phyloP scores from a whole-genome alignment of 2,888 invertebrate species.

The Ernsta delagoae region DNA sequence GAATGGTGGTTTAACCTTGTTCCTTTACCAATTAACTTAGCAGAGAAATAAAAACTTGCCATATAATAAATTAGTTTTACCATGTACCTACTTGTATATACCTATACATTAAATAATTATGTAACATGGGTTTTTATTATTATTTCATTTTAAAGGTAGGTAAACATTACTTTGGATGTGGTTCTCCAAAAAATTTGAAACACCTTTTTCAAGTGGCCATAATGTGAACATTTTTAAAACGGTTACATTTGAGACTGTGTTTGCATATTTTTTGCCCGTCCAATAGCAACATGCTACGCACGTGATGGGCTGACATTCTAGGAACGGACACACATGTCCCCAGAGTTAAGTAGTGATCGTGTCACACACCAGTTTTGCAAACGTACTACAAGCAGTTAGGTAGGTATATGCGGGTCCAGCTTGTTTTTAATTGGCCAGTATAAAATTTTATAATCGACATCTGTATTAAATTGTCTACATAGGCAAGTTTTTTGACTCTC shows the following conservation, averaged over 20 bases:
- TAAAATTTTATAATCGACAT: conserved; percentile 47
- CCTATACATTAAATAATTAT: no score
- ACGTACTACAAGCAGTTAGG: conserved; percentile 35
- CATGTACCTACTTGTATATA: no score
- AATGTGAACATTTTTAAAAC: conserved; percentile 3
- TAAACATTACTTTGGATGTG: no score
- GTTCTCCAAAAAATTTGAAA: background rate
- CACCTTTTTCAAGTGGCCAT: conserved; percentile 6
- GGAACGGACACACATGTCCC: conserved; percentile 71
- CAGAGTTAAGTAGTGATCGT: conserved; percentile 40
- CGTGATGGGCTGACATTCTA: conserved; percentile 67
- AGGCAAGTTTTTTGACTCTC: conserved; percentile 15
- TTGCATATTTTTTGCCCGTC: conserved; percentile 57
- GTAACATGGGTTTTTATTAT: no score
- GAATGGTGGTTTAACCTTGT: no score
- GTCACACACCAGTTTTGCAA: conserved; percentile 49
- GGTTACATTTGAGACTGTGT: conserved; percentile 24
- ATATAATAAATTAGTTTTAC: no score
- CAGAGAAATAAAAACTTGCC: background rate
- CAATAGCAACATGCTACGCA: conserved; percentile 61
- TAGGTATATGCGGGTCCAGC: conserved; percentile 52
- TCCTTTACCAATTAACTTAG: conserved; percentile 1
- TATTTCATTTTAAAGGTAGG: no score
- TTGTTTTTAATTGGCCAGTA: conserved; percentile 49
- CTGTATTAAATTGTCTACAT: conserved; percentile 41